Percentiles rank a stretch among this genome's conserved stretches.
These are phyloP conservation scores for Heliconius himera DNA, from an alignment of 1,140 invertebrate species.

Conservation along the genomic window DNA sequence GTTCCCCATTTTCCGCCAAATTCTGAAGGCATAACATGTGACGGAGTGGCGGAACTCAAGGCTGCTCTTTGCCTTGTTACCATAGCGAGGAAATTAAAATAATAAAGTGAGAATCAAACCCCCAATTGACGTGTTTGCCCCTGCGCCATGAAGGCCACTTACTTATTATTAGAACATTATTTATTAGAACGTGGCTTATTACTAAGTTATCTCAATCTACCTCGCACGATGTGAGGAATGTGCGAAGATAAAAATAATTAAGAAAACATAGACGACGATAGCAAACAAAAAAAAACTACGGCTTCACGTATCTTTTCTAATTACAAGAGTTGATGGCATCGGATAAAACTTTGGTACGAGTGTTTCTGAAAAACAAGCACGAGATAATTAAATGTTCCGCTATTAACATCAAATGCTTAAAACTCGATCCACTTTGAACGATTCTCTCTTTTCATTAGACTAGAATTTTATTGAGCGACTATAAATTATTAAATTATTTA, in stretches of 20 bases:
- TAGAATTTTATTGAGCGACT: background rate
- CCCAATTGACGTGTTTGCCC: too few relatives aligned
- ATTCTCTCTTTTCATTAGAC: constrained; percentile 27
- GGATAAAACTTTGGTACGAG: constrained; percentile 32
- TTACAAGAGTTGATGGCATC: constrained; percentile 27
- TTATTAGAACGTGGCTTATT: too few relatives aligned
- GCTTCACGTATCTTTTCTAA: constrained; percentile 29
- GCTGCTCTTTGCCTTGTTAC: too few relatives aligned
- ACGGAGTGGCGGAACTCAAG: too few relatives aligned
- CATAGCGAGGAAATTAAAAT: too few relatives aligned
- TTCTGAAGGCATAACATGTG: too few relatives aligned
- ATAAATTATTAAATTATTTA: too few relatives aligned
- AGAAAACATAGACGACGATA: too few relatives aligned
- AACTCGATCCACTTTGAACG: constrained; percentile 32
- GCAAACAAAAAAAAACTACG: background rate
- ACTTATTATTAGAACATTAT: too few relatives aligned
- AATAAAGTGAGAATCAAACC: too few relatives aligned
- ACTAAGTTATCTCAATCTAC: background rate
- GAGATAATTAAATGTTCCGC: constrained; percentile 42
- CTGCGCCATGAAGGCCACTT: too few relatives aligned
- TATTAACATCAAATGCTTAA: constrained; percentile 45
- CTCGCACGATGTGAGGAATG: background rate
- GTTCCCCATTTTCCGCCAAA: too few relatives aligned
- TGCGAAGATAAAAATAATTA: constrained; percentile 12
- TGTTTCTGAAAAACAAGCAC: constrained; percentile 40